phyloP scores from a whole-genome alignment of 2,888 invertebrate genomes.

The Calephelis perditalis region DNA sequence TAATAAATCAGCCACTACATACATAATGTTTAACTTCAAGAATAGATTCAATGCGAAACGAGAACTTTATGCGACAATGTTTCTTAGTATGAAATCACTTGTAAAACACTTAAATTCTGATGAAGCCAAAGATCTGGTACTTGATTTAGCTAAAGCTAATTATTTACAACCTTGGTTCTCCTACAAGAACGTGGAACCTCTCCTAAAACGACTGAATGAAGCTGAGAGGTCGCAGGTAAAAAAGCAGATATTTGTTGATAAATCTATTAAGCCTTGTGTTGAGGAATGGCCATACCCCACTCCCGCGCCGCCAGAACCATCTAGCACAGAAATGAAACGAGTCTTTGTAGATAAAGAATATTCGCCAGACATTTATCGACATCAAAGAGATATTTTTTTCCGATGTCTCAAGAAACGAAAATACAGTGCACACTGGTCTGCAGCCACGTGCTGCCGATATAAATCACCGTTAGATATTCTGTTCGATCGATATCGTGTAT shows the following conservation, averaged over 20 bases:
- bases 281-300: conserved; percentile 40
- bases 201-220: conserved; percentile 40
- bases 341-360: conserved; percentile 37
- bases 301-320: conserved; percentile 27
- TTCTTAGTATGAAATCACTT: conserved; percentile 42
- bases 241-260: conserved; percentile 45
- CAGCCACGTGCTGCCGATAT: neutral
- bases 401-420: conserved; percentile 1
- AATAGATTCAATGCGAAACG: conserved; percentile 40
- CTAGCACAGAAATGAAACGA: conserved; percentile 28
- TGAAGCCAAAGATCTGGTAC: conserved; percentile 43
- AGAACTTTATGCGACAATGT: conserved; percentile 43
- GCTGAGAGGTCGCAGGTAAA: conserved; percentile 40
- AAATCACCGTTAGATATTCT: conserved; percentile 43
- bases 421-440: conserved; percentile 16
- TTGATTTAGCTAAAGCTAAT: conserved; percentile 43
- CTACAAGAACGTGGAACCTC: conserved; percentile 45
- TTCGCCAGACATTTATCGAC: neutral
- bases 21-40: conserved; percentile 42
- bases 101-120: conserved; percentile 38
- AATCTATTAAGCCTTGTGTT: conserved; percentile 36
- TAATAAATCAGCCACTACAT: conserved; percentile 37
- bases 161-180: conserved; percentile 42
- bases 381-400: neutral
- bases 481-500: conserved; percentile 50